These are phyloP conservation scores for Phalacrocorax carbo DNA, from an alignment of 2,113 vertebrate species.

Conservation along the genomic window DNA sequence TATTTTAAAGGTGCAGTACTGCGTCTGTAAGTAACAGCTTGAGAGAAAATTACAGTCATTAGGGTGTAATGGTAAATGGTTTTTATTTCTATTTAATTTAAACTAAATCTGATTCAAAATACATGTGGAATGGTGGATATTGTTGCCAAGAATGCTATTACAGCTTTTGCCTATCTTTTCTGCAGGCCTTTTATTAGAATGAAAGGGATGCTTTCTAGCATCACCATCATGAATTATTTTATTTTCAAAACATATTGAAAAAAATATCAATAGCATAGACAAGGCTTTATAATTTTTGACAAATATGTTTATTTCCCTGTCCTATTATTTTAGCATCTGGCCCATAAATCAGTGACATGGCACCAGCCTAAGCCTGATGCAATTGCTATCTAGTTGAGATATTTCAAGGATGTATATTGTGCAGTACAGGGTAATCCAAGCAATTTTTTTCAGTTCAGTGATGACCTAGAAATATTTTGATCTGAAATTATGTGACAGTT, in stretches of 20 bases:
- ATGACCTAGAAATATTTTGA: not conserved
- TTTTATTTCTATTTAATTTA: conserved; percentile 70
- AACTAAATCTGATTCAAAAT: conserved; percentile 65
- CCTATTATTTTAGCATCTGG: conserved; percentile 1
- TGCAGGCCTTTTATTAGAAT: conserved; percentile 1
- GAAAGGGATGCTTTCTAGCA: not conserved
- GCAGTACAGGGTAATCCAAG: not conserved
- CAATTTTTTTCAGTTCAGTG: not conserved
- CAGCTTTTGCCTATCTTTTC: conserved; percentile 33
- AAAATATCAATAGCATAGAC: not conserved
- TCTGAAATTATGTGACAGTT: not conserved
- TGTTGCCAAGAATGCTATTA: conserved; percentile 47
- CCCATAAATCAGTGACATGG: not conserved
- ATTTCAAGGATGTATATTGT: not conserved
- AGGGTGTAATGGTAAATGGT: conserved; percentile 44
- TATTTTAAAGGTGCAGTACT: conserved; percentile 42
- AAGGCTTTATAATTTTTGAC: not conserved
- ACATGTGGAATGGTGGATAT: not conserved
- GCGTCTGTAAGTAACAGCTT: conserved; percentile 68
- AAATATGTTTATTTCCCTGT: not conserved
- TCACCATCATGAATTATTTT: not conserved
- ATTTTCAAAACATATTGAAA: conserved; percentile 18
- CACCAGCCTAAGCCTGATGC: not conserved
- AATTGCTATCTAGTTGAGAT: not conserved
- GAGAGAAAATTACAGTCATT: conserved; percentile 68